phyloP scores from a whole-genome alignment of 2,888 invertebrate species.

The Chydorus sphaericus region DNA sequence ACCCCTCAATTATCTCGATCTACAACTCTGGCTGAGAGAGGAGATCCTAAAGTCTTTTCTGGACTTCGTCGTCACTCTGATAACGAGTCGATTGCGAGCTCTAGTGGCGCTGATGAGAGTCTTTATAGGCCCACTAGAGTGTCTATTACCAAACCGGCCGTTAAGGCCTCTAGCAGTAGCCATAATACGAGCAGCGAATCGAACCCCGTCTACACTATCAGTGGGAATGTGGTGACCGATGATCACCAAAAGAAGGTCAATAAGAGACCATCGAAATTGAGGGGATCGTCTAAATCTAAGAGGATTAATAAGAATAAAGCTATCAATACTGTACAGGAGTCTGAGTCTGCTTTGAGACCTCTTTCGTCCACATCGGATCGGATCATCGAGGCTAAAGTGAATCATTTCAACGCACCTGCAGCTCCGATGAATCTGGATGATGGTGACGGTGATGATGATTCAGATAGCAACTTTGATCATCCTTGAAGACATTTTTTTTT shows the following conservation, averaged over 20 bases:
- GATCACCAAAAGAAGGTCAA: neutral
- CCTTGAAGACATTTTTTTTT: no score
- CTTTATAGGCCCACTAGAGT: neutral
- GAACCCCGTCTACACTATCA: neutral
- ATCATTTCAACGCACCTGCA: neutral
- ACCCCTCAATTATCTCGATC: neutral
- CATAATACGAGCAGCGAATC: neutral
- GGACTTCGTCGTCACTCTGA: neutral
- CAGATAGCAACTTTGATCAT: no score
- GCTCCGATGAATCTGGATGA: neutral
- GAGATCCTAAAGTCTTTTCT: neutral
- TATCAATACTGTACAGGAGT: neutral
- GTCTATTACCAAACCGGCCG: neutral
- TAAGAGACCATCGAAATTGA: neutral
- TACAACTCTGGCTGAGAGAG: neutral
- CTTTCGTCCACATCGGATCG: neutral
- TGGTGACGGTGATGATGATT: neutral
- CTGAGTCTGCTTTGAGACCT: neutral
- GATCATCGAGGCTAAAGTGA: neutral
- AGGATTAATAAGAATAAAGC: neutral
- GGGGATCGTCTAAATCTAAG: neutral
- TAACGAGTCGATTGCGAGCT: neutral
- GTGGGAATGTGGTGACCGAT: neutral
- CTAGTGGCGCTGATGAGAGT: neutral
- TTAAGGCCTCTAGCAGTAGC: neutral